Percentiles rank a stretch among this genome's conserved stretches.
These are phyloP conservation scores for Alethe diademata DNA, from an alignment of 2,113 vertebrate genomes.

Conservation along the genomic window DNA sequence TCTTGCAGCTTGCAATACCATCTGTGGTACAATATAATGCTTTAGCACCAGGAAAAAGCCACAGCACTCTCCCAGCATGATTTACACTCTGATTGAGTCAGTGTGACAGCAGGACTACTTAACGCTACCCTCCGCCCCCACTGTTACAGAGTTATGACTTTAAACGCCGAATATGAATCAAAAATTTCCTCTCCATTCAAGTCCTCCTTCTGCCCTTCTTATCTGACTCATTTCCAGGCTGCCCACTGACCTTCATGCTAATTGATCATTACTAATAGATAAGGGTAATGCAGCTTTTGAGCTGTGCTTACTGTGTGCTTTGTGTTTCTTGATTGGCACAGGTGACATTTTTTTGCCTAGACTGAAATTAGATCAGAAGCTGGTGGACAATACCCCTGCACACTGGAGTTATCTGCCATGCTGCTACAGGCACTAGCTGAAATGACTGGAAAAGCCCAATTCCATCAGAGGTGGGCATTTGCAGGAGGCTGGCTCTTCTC, in stretches of 20 bases:
- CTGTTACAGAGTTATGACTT: slow-evolving; percentile 59
- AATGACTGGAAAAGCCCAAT: background rate
- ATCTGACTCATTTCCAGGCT: slow-evolving; percentile 55
- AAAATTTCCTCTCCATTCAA: slow-evolving; percentile 54
- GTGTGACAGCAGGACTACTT: slow-evolving; percentile 58
- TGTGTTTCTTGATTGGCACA: background rate
- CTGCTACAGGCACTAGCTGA: background rate
- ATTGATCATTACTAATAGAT: slow-evolving; percentile 62
- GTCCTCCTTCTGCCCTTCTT: slow-evolving; percentile 48
- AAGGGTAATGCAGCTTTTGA: slow-evolving; percentile 49
- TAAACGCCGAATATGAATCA: slow-evolving; percentile 38
- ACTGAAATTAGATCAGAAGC: background rate
- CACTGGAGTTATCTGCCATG: background rate
- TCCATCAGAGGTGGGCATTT: background rate
- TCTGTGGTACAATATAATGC: background rate
- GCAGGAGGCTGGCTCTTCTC: background rate
- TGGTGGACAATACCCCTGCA: background rate
- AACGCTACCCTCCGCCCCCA: slow-evolving; percentile 39
- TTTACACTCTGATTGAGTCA: slow-evolving; percentile 45
- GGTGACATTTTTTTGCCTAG: background rate
- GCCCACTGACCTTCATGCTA: slow-evolving; percentile 55
- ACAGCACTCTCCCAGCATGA: background rate
- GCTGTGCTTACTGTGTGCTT: background rate
- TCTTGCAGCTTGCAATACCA: background rate
- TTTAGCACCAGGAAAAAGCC: background rate